Evolutionary conservation across 2,888 invertebrate genomes (phyloP).

Genomic region (Tromatobia lineatoria): DNA sequence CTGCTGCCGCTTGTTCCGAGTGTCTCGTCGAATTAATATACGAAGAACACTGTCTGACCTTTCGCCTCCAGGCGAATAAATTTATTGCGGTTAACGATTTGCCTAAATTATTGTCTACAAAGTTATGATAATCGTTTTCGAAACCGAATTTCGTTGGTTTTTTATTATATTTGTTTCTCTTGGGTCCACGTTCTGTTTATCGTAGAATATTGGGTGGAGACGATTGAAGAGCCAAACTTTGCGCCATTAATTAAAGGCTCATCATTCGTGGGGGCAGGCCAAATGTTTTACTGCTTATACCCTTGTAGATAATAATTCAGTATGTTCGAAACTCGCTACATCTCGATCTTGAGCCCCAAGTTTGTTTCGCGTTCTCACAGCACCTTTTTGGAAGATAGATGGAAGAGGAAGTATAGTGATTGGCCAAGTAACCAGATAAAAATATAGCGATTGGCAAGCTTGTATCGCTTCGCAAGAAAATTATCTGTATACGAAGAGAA

Average conservation of each 20-base stretch:
- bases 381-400: conserved; percentile 11
- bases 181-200: not conserved
- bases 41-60: conserved; percentile 59
- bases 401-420: not conserved
- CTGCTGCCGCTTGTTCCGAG: conserved; percentile 50
- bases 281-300: conserved; percentile 16
- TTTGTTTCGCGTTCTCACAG: conserved; percentile 17
- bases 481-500: not conserved
- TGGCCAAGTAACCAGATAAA: not conserved
- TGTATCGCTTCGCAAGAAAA: not conserved
- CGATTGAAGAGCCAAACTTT: conserved; percentile 13
- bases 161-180: not conserved
- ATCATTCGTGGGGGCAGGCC: conserved; percentile 14
- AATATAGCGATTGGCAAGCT: not conserved
- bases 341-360: conserved; percentile 19
- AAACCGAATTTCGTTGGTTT: conserved; percentile 8
- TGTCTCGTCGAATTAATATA: conserved; percentile 61
- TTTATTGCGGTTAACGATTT: conserved; percentile 62
- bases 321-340: conserved; percentile 23
- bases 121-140: conserved; percentile 51
- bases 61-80: conserved; percentile 60
- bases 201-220: not conserved
- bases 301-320: conserved; percentile 39
- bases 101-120: conserved; percentile 51
- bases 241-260: conserved; percentile 20